Percentiles rank a stretch among this genome's conserved stretches.
Evolutionary conservation across 2,888 invertebrate genomes (phyloP).

Genomic region (Trissoscelio sp.): DNA sequence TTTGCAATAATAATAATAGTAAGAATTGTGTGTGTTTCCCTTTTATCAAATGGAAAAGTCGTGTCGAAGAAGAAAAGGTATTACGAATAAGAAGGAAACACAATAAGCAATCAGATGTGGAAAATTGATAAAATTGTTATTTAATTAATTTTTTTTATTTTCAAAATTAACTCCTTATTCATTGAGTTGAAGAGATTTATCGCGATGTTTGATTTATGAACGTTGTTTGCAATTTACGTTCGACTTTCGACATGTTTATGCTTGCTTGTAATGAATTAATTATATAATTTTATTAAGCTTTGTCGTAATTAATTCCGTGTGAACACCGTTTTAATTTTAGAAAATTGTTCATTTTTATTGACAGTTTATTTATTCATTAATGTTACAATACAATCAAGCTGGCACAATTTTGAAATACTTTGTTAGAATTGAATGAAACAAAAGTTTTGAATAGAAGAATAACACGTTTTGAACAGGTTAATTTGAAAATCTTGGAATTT

Average conservation of each 20-base stretch:
- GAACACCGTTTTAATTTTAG: slow-evolving; percentile 8
- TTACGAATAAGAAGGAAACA: slow-evolving; percentile 22
- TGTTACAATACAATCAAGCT: no score
- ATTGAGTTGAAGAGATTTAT: slow-evolving; percentile 46
- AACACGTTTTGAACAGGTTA: no score
- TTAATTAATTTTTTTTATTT: slow-evolving; percentile 53
- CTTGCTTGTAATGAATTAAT: slow-evolving; percentile 36
- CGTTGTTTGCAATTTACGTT: slow-evolving; percentile 1
- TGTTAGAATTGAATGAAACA: no score
- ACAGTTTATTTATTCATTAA: no score
- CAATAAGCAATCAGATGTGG: slow-evolving; percentile 41
- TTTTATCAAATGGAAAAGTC: slow-evolving; percentile 35
- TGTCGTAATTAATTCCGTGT: slow-evolving; percentile 16
- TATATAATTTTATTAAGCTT: slow-evolving; percentile 23
- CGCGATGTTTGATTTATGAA: slow-evolving; percentile 48
- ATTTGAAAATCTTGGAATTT: no score
- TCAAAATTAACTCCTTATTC: slow-evolving; percentile 19
- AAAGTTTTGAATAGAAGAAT: no score
- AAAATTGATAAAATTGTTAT: slow-evolving; percentile 56
- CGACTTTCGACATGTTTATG: slow-evolving; percentile 34
- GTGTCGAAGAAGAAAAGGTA: slow-evolving; percentile 26
- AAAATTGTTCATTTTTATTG: no score
- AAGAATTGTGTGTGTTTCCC: slow-evolving; percentile 22
- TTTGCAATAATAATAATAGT: slow-evolving; percentile 49
- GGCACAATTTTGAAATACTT: no score